Conservation (phyloP, 2,113 vertebrate species). For the Notiomystis cincta region DNA sequence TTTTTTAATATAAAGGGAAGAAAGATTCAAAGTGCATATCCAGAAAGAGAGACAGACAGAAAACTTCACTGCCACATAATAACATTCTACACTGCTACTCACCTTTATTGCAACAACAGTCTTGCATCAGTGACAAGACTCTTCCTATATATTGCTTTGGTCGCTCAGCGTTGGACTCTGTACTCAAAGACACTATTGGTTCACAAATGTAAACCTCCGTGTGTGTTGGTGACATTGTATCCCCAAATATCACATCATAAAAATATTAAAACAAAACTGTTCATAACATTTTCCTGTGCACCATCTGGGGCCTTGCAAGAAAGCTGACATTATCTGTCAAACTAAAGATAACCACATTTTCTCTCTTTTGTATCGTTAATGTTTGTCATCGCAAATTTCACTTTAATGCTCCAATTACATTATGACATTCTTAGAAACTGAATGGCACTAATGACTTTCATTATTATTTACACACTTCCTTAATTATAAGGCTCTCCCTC, state of each 20-base stretch:
- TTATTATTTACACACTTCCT: constrained; percentile 81
- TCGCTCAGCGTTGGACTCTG: not conserved
- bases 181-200: not conserved
- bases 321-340: constrained; percentile 71
- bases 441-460: constrained; percentile 80
- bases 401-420: constrained; percentile 78
- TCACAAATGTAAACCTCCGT: constrained; percentile 10
- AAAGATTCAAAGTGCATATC: constrained; percentile 27
- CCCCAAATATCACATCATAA: constrained; percentile 58
- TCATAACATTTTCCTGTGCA: constrained; percentile 64
- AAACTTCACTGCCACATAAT: constrained; percentile 37
- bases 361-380: constrained; percentile 70
- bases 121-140: not conserved
- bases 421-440: constrained; percentile 74
- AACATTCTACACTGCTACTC: not conserved
- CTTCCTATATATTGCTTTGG: not conserved
- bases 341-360: constrained; percentile 71
- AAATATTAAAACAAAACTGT: constrained; percentile 69
- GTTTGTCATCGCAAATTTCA: constrained; percentile 75
- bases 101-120: not conserved
- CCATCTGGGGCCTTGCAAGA: constrained; percentile 71
- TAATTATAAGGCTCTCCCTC: constrained; percentile 77
- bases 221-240: constrained; percentile 46
- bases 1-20: not conserved
- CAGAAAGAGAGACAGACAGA: not conserved